These are phyloP conservation scores for Coelinius sp. DNA, from an alignment of 2,888 invertebrate genomes.

Conservation along the genomic window DNA sequence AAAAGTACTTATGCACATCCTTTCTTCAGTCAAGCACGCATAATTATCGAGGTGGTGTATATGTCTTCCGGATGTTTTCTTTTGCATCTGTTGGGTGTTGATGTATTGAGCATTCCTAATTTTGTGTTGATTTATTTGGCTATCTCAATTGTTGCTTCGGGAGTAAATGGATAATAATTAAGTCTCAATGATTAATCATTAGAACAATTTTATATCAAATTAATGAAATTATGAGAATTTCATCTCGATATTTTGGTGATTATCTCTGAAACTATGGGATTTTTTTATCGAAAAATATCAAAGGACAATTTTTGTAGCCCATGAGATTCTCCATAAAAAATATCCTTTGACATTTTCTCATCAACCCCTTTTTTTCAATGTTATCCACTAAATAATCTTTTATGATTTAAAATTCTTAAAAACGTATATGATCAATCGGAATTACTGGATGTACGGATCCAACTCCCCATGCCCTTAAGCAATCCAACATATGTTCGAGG, in stretches of 20 bases:
- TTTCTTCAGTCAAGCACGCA: neutral
- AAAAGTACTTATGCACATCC: neutral
- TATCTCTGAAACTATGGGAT: too few species aligned
- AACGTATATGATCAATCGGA: too few species aligned
- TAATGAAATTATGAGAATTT: too few species aligned
- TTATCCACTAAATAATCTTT: too few species aligned
- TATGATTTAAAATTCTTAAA: too few species aligned
- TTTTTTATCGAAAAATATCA: too few species aligned
- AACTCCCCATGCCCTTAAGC: neutral
- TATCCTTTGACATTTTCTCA: too few species aligned
- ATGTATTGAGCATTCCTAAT: too few species aligned
- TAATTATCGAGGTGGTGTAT: neutral
- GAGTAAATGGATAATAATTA: neutral
- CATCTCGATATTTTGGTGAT: too few species aligned
- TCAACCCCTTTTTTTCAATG: too few species aligned
- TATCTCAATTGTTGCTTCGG: neutral
- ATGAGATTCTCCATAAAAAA: too few species aligned
- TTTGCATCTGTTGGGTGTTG: neutral
- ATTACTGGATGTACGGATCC: neutral
- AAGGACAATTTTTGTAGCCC: too few species aligned
- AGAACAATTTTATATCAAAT: neutral
- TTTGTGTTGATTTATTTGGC: neutral
- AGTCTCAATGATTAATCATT: neutral
- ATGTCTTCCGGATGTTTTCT: slow-evolving; percentile 3
- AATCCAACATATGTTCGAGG: neutral